Conservation (phyloP, 2,797 vertebrate genomes). For the Rhinogobio ventralis region DNA sequence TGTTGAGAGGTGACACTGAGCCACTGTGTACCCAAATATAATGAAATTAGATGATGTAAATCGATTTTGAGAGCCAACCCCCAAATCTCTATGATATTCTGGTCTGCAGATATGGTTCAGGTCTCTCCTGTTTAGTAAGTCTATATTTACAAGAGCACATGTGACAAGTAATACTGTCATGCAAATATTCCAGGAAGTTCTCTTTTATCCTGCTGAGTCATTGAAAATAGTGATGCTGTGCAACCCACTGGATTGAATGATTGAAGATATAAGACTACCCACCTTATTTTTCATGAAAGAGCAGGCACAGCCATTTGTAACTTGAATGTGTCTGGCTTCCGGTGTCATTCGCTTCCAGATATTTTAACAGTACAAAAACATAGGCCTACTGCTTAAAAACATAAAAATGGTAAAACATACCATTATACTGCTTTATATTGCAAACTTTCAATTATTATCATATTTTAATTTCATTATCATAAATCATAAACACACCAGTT, state of each 20-base stretch:
- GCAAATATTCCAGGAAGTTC: slow-evolving; percentile 5
- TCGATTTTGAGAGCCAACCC: not conserved
- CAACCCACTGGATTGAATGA: not conserved
- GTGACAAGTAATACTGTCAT: not conserved
- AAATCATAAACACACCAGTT: not conserved
- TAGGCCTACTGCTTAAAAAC: not conserved
- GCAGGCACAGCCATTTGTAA: not conserved
- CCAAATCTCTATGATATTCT: not conserved
- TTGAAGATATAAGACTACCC: not conserved
- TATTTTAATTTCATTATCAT: not conserved
- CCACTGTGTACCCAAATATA: not conserved
- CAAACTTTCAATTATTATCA: not conserved
- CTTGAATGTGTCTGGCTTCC: not conserved
- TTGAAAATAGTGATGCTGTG: not conserved
- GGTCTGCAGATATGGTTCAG: not conserved
- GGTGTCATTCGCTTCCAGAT: not conserved
- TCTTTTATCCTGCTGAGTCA: not conserved
- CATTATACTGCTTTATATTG: not conserved
- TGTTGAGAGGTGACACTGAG: not conserved
- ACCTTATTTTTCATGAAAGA: not conserved
- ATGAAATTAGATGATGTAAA: not conserved
- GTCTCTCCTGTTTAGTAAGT: not conserved
- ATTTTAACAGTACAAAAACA: not conserved
- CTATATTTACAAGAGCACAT: not conserved
- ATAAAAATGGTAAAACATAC: not conserved